These are phyloP conservation scores for Digitonthophagus gazella DNA, from an alignment of 2,888 invertebrate genomes.

Conservation along the genomic window DNA sequence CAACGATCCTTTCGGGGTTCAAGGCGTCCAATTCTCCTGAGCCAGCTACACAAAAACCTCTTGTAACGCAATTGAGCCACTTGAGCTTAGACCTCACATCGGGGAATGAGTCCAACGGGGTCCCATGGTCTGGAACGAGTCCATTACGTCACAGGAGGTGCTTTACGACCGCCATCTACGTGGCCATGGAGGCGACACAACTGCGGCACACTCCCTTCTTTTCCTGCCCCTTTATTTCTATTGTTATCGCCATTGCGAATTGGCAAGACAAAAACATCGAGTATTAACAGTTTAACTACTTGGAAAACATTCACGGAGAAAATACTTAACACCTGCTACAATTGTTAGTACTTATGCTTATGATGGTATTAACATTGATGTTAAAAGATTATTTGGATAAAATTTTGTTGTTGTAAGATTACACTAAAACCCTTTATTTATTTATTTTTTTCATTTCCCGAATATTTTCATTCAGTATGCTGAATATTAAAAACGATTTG, in stretches of 20 bases:
- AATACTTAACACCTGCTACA: no score
- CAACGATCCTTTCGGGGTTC: conserved; percentile 19
- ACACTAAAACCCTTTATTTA: neutral
- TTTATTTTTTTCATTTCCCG: neutral
- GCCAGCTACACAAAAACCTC: conserved; percentile 36
- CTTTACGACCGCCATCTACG: conserved; percentile 36
- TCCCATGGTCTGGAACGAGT: conserved; percentile 37
- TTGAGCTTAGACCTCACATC: conserved; percentile 35
- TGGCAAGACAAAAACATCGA: neutral
- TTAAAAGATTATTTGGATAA: no score
- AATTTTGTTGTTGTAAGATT: no score
- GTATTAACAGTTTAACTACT: conserved; percentile 2
- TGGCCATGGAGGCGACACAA: conserved; percentile 6
- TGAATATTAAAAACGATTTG: neutral
- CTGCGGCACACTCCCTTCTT: conserved; percentile 4
- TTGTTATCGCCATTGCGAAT: conserved; percentile 9
- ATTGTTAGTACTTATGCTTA: neutral
- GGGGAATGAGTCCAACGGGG: conserved; percentile 38
- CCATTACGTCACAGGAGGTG: conserved; percentile 41
- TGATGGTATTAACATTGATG: neutral
- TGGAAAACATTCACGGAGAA: neutral
- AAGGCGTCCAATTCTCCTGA: conserved; percentile 29
- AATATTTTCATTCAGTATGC: neutral
- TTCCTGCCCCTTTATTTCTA: conserved; percentile 8
- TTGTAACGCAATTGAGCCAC: conserved; percentile 41